Evolutionary conservation across 2,113 vertebrate species (phyloP), one percentile per base, ranked within the genome.

Genomic region (Petrocephalus zakoni): DNA sequence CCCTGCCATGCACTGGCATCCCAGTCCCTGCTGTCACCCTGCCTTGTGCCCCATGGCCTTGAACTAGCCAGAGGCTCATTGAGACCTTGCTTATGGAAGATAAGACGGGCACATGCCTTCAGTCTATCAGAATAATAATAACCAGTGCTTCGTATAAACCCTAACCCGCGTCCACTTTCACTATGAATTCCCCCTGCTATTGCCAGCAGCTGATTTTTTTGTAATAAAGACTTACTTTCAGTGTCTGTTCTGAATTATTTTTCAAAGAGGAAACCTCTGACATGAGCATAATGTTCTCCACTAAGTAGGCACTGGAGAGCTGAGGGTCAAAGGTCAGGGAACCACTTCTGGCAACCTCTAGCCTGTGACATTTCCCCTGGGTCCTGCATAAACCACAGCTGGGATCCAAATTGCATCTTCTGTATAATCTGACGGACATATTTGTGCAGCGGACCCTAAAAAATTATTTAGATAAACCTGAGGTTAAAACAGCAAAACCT

Each of bases 401-500:
- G 90, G 83, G 86, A 90, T 88, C 91, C 89, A 87, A 85, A 87
- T 89, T 86, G 86, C 78, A 47, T 34, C 21, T 29, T 86, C 49
- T 55, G 68, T 84, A 37, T 46, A 87, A 87, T 87, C 86, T 53
- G 47, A 78, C 78, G 85, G 55, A 91, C 88, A 49, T 85, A 37
- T 37, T 47, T 85, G 47, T 58, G 56, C 2, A 72, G 11, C 61
- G 34, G 19, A 83, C 90, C 47, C 53, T 29, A 58, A 47, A 51
- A 86, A 84, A 91, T 42, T 87, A 75, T 56, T 91, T 88, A 85
- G 72, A 84, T 88, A 72, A 89, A 87, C 91, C 89, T 52, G 37
- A 91, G 91, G 93, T 94, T 93, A 93, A 87, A 64, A 90, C 93
- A 94, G 91, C 92, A 95, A 89, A 91, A 81, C 51, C 87, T 55